Conservation (phyloP, 2,888 invertebrate species). For the Matsumyia berberina region DNA sequence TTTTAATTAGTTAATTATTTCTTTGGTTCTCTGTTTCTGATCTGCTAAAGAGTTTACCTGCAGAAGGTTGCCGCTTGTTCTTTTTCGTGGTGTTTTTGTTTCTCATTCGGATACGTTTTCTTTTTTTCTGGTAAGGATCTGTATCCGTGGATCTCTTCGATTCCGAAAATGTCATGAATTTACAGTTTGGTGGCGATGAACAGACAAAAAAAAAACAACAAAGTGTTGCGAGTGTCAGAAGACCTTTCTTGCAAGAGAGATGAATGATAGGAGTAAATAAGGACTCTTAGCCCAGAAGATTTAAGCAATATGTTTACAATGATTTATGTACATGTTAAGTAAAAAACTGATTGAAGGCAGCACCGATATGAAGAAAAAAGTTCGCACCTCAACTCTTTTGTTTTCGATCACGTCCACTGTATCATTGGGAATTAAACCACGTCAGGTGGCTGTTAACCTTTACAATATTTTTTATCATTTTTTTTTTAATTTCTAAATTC, state of each 20-base stretch:
- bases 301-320: slow-evolving; percentile 31
- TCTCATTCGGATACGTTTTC: background rate
- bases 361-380: background rate
- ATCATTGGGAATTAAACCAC: background rate
- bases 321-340: slow-evolving; percentile 51
- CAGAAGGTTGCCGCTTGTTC: slow-evolving; percentile 7
- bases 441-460: slow-evolving; percentile 23
- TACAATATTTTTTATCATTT: background rate
- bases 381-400: slow-evolving; percentile 38
- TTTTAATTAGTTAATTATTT: slow-evolving; percentile 73
- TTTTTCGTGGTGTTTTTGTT: background rate
- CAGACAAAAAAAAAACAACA: slow-evolving; percentile 9
- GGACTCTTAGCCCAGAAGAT: background rate
- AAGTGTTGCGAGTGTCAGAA: slow-evolving; percentile 52
- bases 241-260: slow-evolving; percentile 33
- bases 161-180: slow-evolving; percentile 65
- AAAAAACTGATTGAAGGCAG: slow-evolving; percentile 16
- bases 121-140: slow-evolving; percentile 31
- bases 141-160: slow-evolving; percentile 67
- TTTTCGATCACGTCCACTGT: too few species aligned
- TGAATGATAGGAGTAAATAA: slow-evolving; percentile 63
- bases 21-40: slow-evolving; percentile 62
- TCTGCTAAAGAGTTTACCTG: slow-evolving; percentile 37
- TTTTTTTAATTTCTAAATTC: background rate
- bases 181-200: slow-evolving; percentile 45